A percentile compares a stretch with the other conserved stretches of the same genome.
Conservation (phyloP, 2,888 invertebrate genomes). For the Xanthia icteritia region DNA sequence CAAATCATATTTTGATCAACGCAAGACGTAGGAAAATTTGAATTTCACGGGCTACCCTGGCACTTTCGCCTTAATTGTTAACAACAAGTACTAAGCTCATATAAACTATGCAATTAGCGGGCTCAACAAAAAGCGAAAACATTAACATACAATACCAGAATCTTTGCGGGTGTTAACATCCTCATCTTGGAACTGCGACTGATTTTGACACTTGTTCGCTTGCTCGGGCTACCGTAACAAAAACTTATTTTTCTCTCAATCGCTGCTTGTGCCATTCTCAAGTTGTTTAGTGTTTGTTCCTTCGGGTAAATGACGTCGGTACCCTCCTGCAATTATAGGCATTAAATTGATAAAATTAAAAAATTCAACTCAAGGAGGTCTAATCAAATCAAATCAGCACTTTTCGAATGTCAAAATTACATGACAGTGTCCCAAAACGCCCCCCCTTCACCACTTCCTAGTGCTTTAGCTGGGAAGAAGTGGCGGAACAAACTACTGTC, state of each 20-base stretch:
- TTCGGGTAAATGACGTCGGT: slow-evolving; percentile 77
- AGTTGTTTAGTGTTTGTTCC: slow-evolving; percentile 75
- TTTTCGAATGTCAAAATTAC: no score
- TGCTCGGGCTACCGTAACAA: slow-evolving; percentile 75
- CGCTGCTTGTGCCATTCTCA: slow-evolving; percentile 81
- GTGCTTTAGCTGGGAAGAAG: no score
- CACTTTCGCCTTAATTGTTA: not conserved
- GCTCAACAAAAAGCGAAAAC: slow-evolving; percentile 27
- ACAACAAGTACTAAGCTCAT: not conserved
- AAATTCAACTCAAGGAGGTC: no score
- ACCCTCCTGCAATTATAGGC: slow-evolving; percentile 72
- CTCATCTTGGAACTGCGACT: slow-evolving; percentile 51
- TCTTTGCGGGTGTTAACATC: slow-evolving; percentile 80
- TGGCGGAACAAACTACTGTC: no score
- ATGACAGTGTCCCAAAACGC: no score
- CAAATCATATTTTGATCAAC: no score
- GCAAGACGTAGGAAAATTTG: not conserved
- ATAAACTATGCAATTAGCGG: not conserved
- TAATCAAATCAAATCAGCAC: no score
- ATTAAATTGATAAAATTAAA: not conserved
- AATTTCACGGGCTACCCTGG: not conserved
- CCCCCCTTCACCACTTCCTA: no score
- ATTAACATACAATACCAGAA: slow-evolving; percentile 81
- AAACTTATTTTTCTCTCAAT: slow-evolving; percentile 83
- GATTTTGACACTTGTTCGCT: slow-evolving; percentile 47